Base-by-base conservation (phyloP, 1,140 invertebrate species). In the Steinernema khuongi region DNA sequence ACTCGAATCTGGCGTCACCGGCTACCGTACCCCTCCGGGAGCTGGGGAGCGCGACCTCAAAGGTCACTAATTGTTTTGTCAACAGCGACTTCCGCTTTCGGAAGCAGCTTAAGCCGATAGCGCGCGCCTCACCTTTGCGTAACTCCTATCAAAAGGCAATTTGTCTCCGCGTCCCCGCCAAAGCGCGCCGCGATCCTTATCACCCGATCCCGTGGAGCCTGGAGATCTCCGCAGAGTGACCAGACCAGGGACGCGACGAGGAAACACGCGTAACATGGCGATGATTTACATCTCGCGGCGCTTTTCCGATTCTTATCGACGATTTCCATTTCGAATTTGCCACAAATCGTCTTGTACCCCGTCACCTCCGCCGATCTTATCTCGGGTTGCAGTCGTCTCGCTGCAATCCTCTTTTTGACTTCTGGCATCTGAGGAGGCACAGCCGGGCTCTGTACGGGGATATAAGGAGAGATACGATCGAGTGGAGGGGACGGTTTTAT, bases 131-230 rank as follows among this genome's bases (percentile, higher is more conserved):
- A 7, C 50, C 50, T 60, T 60, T 60, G 50, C 50, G 50, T 60
- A 60, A 60, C 19, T 60, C 50, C 7, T 60, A 60, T 60, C 50
- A 60, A 60, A 60, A 60, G 22, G 50, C 50, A 60, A 60, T 60
- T 60, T 60, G 50, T 60, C 50, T 41, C 36, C 7, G 7, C 36
- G 36, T 41, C n/a, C 36, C n/a, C 50, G 26, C 26, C 11, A 60
- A 60, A 60, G 50, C 50, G 50, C 50, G 7, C 36, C 36, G 36
- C 50, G 50, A 60, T 60, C 19, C 50, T 60, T 60, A 60, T 60
- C 50, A 41, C 36, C 36, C 7, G 36, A 7, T 11, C 7, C 36
- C 36, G 7, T 41, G 7, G 36, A 7, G n/a, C 7, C 36, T 41
- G 14, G 7, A 60, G 26, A 60, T 11, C 11, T n/a, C 14, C 50